Conservation (phyloP, 1,140 invertebrate species). For the Formica selysi region DNA sequence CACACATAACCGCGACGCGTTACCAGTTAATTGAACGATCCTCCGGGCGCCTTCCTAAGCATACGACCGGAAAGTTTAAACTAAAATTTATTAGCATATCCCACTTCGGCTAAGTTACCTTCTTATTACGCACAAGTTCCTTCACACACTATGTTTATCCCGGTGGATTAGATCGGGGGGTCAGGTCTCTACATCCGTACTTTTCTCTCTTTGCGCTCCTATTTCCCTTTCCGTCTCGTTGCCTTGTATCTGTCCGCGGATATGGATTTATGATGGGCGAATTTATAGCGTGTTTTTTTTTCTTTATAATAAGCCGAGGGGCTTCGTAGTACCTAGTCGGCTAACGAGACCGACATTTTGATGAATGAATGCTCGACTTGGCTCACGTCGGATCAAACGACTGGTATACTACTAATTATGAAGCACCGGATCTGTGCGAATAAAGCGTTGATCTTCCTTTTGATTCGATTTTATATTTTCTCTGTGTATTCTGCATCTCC, state of each 20-base stretch:
- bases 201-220: not conserved
- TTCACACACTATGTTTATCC: constrained; percentile 13
- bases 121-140: constrained; percentile 67
- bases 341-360: constrained; percentile 71
- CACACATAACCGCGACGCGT: constrained; percentile 66
- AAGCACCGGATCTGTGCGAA: not conserved
- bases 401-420: constrained; percentile 33
- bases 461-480: constrained; percentile 29
- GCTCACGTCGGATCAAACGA: constrained; percentile 39
- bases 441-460: not conserved
- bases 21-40: constrained; percentile 76
- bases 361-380: constrained; percentile 66
- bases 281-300: constrained; percentile 72
- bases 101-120: constrained; percentile 65
- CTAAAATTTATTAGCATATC: constrained; percentile 77
- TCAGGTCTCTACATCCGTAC: not conserved
- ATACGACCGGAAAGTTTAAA: constrained; percentile 77
- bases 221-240: not conserved
- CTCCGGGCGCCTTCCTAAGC: constrained; percentile 32
- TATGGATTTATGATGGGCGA: constrained; percentile 61
- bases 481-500: not conserved
- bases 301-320: constrained; percentile 65
- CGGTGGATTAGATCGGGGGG: not conserved
- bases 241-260: not conserved
- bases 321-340: constrained; percentile 47